phyloP scores from a whole-genome alignment of 1,140 invertebrate species.

The Conopomorpha cramerella region DNA sequence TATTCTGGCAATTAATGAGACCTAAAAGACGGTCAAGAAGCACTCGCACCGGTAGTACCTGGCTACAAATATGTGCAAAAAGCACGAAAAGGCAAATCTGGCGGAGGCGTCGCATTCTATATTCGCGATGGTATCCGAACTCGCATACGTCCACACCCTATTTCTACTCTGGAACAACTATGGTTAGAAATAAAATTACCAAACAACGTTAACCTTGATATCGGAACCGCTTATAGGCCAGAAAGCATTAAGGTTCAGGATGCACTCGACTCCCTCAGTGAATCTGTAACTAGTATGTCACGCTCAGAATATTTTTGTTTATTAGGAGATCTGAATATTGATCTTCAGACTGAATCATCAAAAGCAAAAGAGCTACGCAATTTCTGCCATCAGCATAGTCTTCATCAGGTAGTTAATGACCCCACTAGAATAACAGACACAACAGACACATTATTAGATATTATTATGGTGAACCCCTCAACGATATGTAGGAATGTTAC shows the following conservation, averaged over 20 bases:
- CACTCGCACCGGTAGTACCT: neutral
- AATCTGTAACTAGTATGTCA: neutral
- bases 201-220: neutral
- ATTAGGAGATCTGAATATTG: neutral
- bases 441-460: neutral
- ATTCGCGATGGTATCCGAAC: neutral
- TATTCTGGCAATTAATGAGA: slow-evolving; percentile 1
- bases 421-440: neutral
- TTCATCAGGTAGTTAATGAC: neutral
- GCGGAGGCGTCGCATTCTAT: slow-evolving; percentile 1
- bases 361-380: neutral
- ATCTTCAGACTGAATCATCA: neutral
- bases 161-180: neutral
- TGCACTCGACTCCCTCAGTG: slow-evolving; percentile 1
- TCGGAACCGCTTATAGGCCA: neutral
- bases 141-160: neutral
- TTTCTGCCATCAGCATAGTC: neutral
- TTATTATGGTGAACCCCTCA: neutral
- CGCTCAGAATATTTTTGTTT: neutral
- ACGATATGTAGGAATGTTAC: neutral
- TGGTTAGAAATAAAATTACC: neutral
- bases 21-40: neutral
- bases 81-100: neutral
- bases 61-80: neutral
- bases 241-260: neutral